A percentile compares a stretch with the other conserved stretches of the same genome.
These are phyloP conservation scores for Malurus alboscapulatus DNA, from an alignment of 2,113 vertebrate genomes.

Conservation along the genomic window DNA sequence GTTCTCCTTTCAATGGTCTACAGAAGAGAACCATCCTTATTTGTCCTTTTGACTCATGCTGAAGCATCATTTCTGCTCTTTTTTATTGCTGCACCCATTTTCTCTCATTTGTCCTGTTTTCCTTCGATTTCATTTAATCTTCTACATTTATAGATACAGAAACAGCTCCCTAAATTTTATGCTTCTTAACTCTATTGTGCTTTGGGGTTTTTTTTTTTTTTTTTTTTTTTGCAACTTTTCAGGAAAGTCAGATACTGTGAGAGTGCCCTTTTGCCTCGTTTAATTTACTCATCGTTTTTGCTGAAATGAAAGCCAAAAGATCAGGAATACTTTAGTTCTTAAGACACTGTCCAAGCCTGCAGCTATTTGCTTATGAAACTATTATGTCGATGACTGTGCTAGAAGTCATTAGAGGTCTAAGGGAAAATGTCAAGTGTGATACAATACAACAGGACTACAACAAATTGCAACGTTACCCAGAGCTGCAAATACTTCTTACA, in stretches of 20 bases:
- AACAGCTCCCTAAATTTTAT: background rate
- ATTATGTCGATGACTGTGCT: background rate
- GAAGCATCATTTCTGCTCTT: background rate
- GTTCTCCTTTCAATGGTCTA: background rate
- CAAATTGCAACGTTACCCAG: background rate
- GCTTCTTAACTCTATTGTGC: background rate
- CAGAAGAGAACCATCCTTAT: background rate
- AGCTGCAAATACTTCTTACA: background rate
- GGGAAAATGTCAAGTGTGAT: background rate
- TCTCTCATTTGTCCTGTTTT: background rate
- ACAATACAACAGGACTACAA: background rate
- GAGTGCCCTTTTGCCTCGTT: background rate
- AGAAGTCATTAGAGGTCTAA: conserved; percentile 10
- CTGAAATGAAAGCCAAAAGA: background rate
- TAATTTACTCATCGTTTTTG: background rate
- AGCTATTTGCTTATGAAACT: conserved; percentile 17
- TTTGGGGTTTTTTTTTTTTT: background rate
- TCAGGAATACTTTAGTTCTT: background rate
- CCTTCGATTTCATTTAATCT: background rate
- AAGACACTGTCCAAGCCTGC: conserved; percentile 1
- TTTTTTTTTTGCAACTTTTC: background rate
- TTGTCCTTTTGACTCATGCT: conserved; percentile 4
- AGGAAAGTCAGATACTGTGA: background rate
- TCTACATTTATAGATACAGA: background rate
- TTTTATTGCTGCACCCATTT: background rate